Evolutionary conservation across 2,113 vertebrate species (phyloP), one percentile per base, ranked within the genome.

Genomic region (Apodemus speciosus): DNA sequence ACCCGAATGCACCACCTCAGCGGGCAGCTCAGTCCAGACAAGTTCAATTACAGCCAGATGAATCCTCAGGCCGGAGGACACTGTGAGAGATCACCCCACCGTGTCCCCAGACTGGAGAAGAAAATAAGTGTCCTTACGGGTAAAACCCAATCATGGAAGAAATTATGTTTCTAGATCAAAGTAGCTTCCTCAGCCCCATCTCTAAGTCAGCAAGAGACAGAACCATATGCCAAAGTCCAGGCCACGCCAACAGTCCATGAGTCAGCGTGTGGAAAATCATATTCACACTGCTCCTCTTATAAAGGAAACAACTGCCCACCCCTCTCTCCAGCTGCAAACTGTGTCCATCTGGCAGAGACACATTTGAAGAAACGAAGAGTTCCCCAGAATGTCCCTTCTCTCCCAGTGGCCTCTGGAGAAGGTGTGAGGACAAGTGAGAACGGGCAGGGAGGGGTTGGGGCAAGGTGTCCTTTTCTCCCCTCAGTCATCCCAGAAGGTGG

Each of bases 181-280:
- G 95, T 69, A 58, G 32, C 27, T 76, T 71, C 83, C 40, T 84
- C 40, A n/a, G 3, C 23, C 32, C 13, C 75, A 30, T 27, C 72
- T 64, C 21, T 2, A 87, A 72, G 89, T 73, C 60, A 89, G 93
- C 79, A 89, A 84, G 92, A 87, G 58, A 6, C 75, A 58, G 96
- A 91, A 76, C 43, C 11, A 0, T 56, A 66, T n/a, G 21, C 83
- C 46, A 27, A 83, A 72, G 40, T 73, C 91, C 43, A 25, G 83
- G 86, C 30, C 64, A 76, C 89, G 40, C 68, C 27, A 27, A 69
- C 32, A 56, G 83, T 56, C 69, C 49, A 72, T 73, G 93, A 94
- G 56, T 95, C 92, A 94, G 91, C 7, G 2, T 49, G 66, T 85
- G 97, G 94, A 90, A 96, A 91, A 68, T 93, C n/a, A 25, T 13